phyloP scores from a whole-genome alignment of 2,888 invertebrate species.

The Agrochola macilenta region DNA sequence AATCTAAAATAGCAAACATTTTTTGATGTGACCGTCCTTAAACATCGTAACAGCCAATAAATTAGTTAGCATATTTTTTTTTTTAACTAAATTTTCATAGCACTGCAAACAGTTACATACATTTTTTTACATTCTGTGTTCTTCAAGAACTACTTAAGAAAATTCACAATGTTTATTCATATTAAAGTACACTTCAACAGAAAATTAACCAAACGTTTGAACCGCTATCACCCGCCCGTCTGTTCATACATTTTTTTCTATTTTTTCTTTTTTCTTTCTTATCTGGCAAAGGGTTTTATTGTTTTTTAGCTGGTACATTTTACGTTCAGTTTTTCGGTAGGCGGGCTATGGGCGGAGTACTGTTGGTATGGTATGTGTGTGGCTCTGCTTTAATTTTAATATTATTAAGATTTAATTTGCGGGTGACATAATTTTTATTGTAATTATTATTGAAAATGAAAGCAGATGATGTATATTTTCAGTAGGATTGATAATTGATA shows the following conservation, averaged over 20 bases:
- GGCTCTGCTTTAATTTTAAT: conserved; percentile 68
- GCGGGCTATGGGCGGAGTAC: conserved; percentile 85
- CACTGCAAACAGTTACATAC: background rate
- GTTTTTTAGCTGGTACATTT: conserved; percentile 84
- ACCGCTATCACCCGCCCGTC: conserved; percentile 69
- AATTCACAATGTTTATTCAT: background rate
- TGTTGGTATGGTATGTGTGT: conserved; percentile 68
- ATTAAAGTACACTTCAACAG: conserved; percentile 34
- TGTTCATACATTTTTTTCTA: conserved; percentile 54
- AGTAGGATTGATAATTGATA: no score
- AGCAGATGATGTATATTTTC: background rate
- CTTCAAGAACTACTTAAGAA: background rate
- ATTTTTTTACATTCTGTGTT: background rate
- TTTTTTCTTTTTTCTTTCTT: conserved; percentile 74
- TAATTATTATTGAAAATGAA: background rate
- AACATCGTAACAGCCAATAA: background rate
- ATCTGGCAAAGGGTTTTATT: conserved; percentile 83
- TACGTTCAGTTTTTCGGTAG: conserved; percentile 87
- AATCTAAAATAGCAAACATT: background rate
- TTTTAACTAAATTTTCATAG: background rate
- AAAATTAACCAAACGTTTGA: conserved; percentile 59
- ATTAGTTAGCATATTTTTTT: no score
- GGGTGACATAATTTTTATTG: conserved; percentile 20
- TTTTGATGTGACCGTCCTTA: background rate
- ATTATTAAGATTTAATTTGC: conserved; percentile 35